These are phyloP conservation scores for Aphelinus certus DNA, from an alignment of 1,140 invertebrate species.

Conservation along the genomic window DNA sequence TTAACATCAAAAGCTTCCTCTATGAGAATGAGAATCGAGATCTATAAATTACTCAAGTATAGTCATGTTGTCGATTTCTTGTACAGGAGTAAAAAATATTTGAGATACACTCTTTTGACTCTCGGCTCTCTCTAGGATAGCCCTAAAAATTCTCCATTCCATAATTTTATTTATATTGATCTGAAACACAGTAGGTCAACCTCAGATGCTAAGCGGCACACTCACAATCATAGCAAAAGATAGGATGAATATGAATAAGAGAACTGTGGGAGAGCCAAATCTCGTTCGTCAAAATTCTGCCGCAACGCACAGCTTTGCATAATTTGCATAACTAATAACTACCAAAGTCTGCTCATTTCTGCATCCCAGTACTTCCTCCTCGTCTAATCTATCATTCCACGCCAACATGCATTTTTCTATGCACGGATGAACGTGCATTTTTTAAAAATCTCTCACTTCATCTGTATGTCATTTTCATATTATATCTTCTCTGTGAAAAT, in stretches of 20 bases:
- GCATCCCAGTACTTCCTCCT: neutral
- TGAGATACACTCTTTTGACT: neutral
- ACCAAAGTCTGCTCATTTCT: neutral
- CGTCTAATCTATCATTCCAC: neutral
- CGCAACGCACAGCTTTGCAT: neutral
- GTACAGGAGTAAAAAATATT: neutral
- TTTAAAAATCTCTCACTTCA: neutral
- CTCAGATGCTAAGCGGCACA: neutral
- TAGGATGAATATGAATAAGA: too few species aligned
- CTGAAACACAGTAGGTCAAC: neutral
- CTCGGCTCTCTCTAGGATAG: neutral
- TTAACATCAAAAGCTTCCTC: too few species aligned
- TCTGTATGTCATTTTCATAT: neutral
- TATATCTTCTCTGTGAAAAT: too few species aligned
- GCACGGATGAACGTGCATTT: neutral
- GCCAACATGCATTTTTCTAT: neutral
- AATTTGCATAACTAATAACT: constrained; percentile 9
- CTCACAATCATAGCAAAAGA: neutral
- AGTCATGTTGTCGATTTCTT: neutral
- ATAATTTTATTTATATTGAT: too few species aligned
- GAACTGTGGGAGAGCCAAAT: neutral
- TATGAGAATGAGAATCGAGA: neutral
- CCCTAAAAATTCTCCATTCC: too few species aligned
- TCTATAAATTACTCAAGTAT: neutral
- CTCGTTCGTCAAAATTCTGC: constrained; percentile 20